Conservation (phyloP, 2,113 vertebrate genomes). For the Anhinga rufa region DNA sequence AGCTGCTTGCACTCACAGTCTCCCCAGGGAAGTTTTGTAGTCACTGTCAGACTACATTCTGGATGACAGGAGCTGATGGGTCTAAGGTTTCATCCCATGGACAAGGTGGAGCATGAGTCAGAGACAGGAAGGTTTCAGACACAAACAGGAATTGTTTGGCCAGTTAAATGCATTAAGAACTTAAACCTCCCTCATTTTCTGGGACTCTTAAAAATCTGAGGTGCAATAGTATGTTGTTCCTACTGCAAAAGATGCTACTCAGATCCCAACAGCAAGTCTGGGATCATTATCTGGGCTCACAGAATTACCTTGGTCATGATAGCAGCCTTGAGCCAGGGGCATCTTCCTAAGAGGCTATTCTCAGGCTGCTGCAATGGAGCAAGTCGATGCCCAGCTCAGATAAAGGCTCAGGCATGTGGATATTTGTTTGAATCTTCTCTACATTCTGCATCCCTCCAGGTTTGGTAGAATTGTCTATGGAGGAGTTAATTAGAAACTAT, state of each 20-base stretch:
- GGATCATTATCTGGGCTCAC: not conserved
- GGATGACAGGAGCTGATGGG: not conserved
- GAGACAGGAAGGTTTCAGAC: not conserved
- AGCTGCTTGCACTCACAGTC: not conserved
- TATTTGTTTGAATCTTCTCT: not conserved
- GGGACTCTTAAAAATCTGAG: not conserved
- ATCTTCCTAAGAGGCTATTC: not conserved
- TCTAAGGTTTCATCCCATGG: not conserved
- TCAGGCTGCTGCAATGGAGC: not conserved
- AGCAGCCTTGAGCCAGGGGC: not conserved
- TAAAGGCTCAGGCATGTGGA: not conserved
- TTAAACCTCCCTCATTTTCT: not conserved
- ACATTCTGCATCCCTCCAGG: not conserved
- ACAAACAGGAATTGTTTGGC: not conserved
- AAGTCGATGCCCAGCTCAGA: not conserved
- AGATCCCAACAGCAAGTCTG: not conserved
- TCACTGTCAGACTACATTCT: slow-evolving; percentile 22
- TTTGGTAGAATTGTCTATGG: not conserved
- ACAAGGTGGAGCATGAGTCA: not conserved
- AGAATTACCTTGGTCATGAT: not conserved
- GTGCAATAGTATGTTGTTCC: not conserved
- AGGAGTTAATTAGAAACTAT: not conserved
- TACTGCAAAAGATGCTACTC: not conserved
- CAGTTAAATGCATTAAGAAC: not conserved
- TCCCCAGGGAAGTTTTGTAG: not conserved